Conservation (phyloP, 2,888 invertebrate species). For the Drosophila ezoana region DNA sequence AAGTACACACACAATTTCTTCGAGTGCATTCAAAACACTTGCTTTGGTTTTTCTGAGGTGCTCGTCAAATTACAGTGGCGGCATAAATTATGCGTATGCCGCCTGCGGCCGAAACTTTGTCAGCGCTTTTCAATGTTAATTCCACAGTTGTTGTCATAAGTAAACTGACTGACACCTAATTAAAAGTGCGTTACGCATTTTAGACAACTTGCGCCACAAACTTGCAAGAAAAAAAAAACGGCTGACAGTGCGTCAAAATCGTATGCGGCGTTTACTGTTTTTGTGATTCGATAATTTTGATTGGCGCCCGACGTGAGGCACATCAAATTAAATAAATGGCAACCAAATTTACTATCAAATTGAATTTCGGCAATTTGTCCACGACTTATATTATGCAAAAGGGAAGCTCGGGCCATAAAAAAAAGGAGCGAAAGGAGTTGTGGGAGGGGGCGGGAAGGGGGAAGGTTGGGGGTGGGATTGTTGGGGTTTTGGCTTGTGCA, state of each 20-base stretch:
- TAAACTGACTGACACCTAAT: conserved; percentile 71
- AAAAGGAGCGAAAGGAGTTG: not conserved
- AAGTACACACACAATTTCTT: not conserved
- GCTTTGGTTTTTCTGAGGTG: conserved; percentile 10
- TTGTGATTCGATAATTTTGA: conserved; percentile 36
- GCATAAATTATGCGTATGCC: conserved; percentile 56
- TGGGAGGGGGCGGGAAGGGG: conserved; percentile 1
- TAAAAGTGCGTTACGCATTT: conserved; percentile 59
- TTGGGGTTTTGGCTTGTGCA: conserved; percentile 34
- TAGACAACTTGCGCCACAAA: conserved; percentile 24
- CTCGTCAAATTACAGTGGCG: conserved; percentile 52
- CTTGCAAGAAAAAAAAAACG: not conserved
- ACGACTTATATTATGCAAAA: conserved; percentile 71
- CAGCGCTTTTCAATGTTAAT: conserved; percentile 59
- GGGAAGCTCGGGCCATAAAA: conserved; percentile 67
- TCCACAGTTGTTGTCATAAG: conserved; percentile 43
- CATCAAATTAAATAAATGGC: conserved; percentile 76
- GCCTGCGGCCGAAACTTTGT: conserved; percentile 12
- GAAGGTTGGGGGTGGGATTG: conserved; percentile 8
- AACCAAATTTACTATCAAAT: conserved; percentile 77
- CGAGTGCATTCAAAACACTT: conserved; percentile 2
- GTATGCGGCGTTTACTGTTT: conserved; percentile 7
- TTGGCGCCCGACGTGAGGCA: conserved; percentile 22
- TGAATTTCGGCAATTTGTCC: conserved; percentile 77
- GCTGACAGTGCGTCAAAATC: conserved; percentile 40